Evolutionary conservation across 1,140 invertebrate species (phyloP).

Genomic region (Leptonema lineaticorne): DNA sequence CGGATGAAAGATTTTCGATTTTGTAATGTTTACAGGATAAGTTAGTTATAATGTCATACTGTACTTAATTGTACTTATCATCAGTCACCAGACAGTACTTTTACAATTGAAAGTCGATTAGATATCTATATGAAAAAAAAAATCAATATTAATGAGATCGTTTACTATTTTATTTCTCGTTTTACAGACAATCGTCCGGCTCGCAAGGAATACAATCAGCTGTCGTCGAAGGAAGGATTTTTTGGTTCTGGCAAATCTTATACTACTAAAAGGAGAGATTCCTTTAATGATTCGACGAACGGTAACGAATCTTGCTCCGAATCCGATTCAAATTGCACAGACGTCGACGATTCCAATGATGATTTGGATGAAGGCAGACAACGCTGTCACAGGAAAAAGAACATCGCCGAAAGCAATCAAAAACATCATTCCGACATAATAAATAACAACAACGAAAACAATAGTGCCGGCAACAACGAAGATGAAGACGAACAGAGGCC

Average conservation of each 20-base stretch:
- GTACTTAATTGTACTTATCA: no score
- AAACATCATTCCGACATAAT: slow-evolving; percentile 46
- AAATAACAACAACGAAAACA: slow-evolving; percentile 53
- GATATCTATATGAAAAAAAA: no score
- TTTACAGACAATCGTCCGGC: slow-evolving; percentile 51
- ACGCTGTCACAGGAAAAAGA: slow-evolving; percentile 20
- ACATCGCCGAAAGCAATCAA: background rate
- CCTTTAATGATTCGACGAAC: slow-evolving; percentile 36
- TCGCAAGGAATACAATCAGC: slow-evolving; percentile 55
- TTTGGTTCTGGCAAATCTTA: slow-evolving; percentile 50
- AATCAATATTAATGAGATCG: no score
- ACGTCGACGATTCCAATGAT: slow-evolving; percentile 48
- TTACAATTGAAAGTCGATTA: no score
- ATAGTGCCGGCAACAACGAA: no score
- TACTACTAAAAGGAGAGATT: slow-evolving; percentile 52
- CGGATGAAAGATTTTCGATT: no score
- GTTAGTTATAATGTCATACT: no score
- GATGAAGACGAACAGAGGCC: slow-evolving; percentile 50
- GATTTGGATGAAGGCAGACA: slow-evolving; percentile 26
- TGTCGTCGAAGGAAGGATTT: slow-evolving; percentile 55
- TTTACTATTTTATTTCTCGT: no score
- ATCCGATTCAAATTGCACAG: slow-evolving; percentile 55
- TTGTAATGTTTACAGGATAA: no score
- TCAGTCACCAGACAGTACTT: no score
- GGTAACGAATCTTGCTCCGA: slow-evolving; percentile 43